A percentile compares a stretch with the other conserved stretches of the same genome.
Conservation (phyloP, 2,113 vertebrate genomes). For the Dicentrarchus labrax region DNA sequence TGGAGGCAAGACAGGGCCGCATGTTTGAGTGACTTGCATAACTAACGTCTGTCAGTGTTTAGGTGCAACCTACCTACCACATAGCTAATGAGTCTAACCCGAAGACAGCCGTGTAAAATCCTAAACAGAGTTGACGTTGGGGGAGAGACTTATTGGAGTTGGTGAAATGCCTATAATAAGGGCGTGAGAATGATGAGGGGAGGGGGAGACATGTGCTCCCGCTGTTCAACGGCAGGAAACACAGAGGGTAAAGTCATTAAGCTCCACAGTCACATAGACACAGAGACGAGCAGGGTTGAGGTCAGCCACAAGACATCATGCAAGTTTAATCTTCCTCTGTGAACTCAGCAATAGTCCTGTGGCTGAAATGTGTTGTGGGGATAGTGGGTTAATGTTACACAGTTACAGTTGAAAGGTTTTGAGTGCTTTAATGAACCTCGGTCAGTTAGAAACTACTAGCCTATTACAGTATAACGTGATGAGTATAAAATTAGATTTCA, state of each 20-base stretch:
- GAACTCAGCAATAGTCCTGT: neutral
- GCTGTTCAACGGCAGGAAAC: conserved; percentile 54
- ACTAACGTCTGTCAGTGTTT: conserved; percentile 58
- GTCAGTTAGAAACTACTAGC: neutral
- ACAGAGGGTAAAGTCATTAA: conserved; percentile 77
- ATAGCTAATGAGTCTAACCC: conserved; percentile 48
- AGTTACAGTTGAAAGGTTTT: conserved; percentile 25
- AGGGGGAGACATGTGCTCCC: conserved; percentile 27
- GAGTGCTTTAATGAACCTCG: neutral
- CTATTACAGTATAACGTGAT: neutral
- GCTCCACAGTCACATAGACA: conserved; percentile 21
- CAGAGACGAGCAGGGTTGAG: conserved; percentile 28
- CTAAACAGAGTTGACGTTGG: conserved; percentile 54
- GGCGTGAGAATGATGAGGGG: conserved; percentile 68
- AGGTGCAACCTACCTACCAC: conserved; percentile 59
- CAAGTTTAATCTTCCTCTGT: conserved; percentile 35
- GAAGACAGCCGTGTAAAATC: conserved; percentile 63
- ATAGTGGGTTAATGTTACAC: conserved; percentile 37
- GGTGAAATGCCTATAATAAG: conserved; percentile 63
- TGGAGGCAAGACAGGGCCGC: conserved; percentile 22
- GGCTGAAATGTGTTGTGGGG: neutral
- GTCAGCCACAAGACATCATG: conserved; percentile 48
- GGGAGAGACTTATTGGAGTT: conserved; percentile 29
- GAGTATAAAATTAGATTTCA: neutral
- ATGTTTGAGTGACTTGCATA: conserved; percentile 44